Conservation (phyloP, 2,888 invertebrate species). For the Alentia gelatinosa region DNA sequence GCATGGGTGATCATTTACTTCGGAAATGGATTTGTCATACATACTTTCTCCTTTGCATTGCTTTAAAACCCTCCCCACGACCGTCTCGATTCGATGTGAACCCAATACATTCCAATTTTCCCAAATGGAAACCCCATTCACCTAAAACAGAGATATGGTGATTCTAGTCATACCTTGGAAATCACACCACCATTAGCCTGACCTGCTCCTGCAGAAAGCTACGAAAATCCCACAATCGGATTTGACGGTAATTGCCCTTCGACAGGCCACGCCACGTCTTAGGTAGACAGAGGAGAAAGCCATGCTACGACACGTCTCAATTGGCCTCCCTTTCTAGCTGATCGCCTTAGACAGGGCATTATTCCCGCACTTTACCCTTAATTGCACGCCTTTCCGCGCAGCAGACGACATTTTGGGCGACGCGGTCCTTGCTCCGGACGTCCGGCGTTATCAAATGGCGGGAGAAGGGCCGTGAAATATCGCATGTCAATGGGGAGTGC, state of each 20-base stretch:
- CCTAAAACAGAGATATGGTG: no score
- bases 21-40: no score
- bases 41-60: no score
- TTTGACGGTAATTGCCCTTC: not conserved
- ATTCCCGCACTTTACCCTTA: not conserved
- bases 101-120: no score
- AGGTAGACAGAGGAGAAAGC: not conserved
- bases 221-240: not conserved
- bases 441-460: not conserved
- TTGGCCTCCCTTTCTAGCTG: not conserved
- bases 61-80: no score
- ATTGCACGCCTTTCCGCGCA: not conserved
- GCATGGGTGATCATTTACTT: no score
- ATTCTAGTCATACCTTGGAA: no score
- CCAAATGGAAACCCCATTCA: no score
- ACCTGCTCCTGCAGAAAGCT: not conserved
- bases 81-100: no score
- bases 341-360: not conserved
- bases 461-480: not conserved
- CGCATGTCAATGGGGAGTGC: not conserved
- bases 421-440: not conserved
- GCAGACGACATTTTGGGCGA: not conserved
- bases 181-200: not conserved
- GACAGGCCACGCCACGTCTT: no score
- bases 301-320: not conserved